A percentile compares a stretch with the other conserved stretches of the same genome.
phyloP scores from a whole-genome alignment of 2,888 invertebrate genomes.

The Agrotis puta region DNA sequence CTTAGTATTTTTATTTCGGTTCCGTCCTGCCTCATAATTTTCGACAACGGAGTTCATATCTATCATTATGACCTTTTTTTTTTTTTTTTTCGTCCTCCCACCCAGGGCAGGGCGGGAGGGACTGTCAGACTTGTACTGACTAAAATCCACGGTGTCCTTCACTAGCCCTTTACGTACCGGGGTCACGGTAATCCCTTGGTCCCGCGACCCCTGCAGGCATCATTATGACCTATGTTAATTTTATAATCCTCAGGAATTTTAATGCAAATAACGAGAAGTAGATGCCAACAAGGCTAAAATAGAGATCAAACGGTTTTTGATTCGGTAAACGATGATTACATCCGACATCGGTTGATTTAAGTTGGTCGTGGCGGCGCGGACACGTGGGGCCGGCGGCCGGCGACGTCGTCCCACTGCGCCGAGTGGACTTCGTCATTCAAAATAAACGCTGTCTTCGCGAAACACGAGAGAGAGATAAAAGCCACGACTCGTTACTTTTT shows the following conservation, averaged over 20 bases:
- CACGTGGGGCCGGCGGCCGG: conserved; percentile 59
- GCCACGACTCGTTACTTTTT: conserved; percentile 76
- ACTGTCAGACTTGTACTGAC: too few relatives aligned
- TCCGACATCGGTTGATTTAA: conserved; percentile 79
- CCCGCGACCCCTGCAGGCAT: too few relatives aligned
- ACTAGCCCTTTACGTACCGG: too few relatives aligned
- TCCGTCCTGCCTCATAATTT: conserved; percentile 4
- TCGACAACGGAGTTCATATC: neutral
- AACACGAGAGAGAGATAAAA: conserved; percentile 78
- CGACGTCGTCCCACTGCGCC: conserved; percentile 56
- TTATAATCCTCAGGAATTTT: conserved; percentile 46
- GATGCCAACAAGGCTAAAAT: conserved; percentile 49
- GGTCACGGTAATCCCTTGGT: too few relatives aligned
- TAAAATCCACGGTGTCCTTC: too few relatives aligned
- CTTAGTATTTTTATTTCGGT: too few relatives aligned
- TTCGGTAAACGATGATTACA: conserved; percentile 81
- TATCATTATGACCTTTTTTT: conserved; percentile 21
- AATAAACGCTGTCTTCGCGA: conserved; percentile 81
- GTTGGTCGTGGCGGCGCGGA: conserved; percentile 58
- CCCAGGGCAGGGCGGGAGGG: too few relatives aligned
- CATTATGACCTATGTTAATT: conserved; percentile 28
- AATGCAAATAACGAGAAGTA: conserved; percentile 55
- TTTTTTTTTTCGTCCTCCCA: too few relatives aligned
- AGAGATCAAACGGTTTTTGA: conserved; percentile 84
- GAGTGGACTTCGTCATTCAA: conserved; percentile 72